Percentiles rank a stretch among this genome's conserved stretches.
phyloP scores from a whole-genome alignment of 2,888 invertebrate species.

The Arctia plantaginis region DNA sequence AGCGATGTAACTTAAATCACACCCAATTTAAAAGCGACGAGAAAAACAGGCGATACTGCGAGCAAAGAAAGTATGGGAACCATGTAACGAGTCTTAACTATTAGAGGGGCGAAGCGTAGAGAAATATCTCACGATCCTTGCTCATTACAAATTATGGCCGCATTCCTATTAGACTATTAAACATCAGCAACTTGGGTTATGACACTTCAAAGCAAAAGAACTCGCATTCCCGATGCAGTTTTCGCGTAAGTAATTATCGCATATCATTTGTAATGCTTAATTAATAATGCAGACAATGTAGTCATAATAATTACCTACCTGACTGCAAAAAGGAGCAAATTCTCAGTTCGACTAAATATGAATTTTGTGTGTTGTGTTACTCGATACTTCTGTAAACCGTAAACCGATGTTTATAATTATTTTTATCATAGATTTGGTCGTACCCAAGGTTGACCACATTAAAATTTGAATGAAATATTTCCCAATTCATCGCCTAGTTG shows the following conservation, averaged over 20 bases:
- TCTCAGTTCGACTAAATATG: no score
- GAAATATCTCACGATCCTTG: constrained; percentile 81
- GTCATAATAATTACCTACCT: neutral
- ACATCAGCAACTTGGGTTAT: constrained; percentile 67
- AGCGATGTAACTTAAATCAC: constrained; percentile 68
- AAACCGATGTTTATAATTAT: neutral
- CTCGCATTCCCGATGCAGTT: neutral
- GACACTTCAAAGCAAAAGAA: constrained; percentile 53
- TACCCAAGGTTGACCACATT: no score
- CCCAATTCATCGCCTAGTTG: no score
- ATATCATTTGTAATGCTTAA: neutral
- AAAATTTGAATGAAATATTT: no score
- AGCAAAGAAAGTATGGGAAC: constrained; percentile 79
- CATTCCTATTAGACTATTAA: constrained; percentile 80
- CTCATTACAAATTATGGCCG: constrained; percentile 86
- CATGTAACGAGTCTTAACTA: constrained; percentile 79
- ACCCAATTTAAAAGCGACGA: constrained; percentile 67
- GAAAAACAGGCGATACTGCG: constrained; percentile 54
- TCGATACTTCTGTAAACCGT: neutral
- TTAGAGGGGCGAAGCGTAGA: constrained; percentile 81
- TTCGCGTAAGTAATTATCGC: neutral
- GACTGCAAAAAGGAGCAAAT: neutral
- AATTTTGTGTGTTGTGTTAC: neutral
- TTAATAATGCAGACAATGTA: neutral
- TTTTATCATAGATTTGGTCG: neutral